Percentiles rank a stretch among this genome's conserved stretches.
These are phyloP conservation scores for Engraulis encrasicolus DNA, from an alignment of 2,113 vertebrate genomes.

Conservation along the genomic window DNA sequence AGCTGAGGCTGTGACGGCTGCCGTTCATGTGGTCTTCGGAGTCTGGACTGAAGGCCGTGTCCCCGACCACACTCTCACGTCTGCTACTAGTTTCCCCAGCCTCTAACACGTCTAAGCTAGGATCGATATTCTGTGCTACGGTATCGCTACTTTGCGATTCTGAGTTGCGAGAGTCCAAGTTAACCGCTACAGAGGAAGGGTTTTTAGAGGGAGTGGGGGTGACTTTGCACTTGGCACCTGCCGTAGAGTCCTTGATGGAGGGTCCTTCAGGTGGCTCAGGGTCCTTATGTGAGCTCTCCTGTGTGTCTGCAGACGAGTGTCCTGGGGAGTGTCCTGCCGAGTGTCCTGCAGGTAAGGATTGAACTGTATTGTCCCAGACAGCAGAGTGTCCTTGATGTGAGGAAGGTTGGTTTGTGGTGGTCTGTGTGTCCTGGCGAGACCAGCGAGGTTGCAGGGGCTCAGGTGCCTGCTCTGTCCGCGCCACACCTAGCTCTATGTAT, in stretches of 20 bases:
- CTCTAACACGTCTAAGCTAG: neutral
- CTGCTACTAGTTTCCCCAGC: neutral
- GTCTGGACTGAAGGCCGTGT: neutral
- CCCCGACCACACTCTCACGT: neutral
- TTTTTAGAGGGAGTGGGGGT: neutral
- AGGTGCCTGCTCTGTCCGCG: slow-evolving; percentile 26
- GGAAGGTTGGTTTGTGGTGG: neutral
- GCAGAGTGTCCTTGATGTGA: neutral
- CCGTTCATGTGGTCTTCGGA: neutral
- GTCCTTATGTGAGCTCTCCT: no score
- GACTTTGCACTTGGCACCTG: neutral
- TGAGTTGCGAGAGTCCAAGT: neutral
- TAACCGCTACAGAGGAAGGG: neutral
- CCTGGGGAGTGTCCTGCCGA: no score
- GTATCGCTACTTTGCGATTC: no score
- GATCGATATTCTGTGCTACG: no score
- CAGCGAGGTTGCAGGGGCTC: slow-evolving; percentile 41
- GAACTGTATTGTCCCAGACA: neutral
- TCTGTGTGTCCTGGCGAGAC: neutral
- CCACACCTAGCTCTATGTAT: slow-evolving; percentile 55
- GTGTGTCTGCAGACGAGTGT: no score
- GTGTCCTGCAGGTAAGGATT: neutral
- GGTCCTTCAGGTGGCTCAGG: no score
- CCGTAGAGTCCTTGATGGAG: no score
- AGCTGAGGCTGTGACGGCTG: neutral